Conservation (phyloP, 1,140 invertebrate species). For the Mamestra configurata region DNA sequence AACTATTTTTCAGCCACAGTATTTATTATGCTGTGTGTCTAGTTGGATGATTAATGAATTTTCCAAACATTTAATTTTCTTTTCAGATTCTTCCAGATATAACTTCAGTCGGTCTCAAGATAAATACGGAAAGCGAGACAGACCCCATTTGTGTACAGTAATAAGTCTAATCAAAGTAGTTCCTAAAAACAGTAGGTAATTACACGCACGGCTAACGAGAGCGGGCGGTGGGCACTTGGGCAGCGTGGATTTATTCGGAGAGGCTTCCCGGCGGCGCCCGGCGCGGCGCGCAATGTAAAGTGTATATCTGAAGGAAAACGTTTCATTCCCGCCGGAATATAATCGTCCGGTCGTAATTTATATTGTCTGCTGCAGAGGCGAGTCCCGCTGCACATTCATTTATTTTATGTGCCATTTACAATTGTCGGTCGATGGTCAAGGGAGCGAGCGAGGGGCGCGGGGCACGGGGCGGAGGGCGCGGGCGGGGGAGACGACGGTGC, state of each 20-base stretch:
- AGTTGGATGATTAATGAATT: not conserved
- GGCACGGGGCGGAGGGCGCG: slow-evolving; percentile 50
- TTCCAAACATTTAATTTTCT: not conserved
- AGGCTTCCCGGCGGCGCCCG: slow-evolving; percentile 28
- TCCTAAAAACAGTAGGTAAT: slow-evolving; percentile 66
- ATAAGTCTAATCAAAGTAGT: slow-evolving; percentile 61
- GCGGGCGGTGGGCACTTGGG: slow-evolving; percentile 53
- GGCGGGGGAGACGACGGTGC: slow-evolving; percentile 74
- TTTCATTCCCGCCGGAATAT: slow-evolving; percentile 87
- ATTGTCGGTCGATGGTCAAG: slow-evolving; percentile 89
- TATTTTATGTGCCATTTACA: slow-evolving; percentile 89
- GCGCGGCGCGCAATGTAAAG: slow-evolving; percentile 67
- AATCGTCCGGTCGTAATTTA: slow-evolving; percentile 89
- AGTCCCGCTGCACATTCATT: slow-evolving; percentile 88
- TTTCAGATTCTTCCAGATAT: not conserved
- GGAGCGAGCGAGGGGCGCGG: slow-evolving; percentile 80
- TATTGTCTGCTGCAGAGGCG: slow-evolving; percentile 89
- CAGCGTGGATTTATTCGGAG: slow-evolving; percentile 49
- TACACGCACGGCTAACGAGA: slow-evolving; percentile 69
- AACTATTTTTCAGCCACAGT: not conserved
- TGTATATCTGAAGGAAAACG: slow-evolving; percentile 84
- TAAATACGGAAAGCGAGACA: slow-evolving; percentile 31
- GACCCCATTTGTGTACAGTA: slow-evolving; percentile 44
- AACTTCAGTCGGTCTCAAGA: slow-evolving; percentile 18
- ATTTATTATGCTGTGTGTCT: not conserved